These are phyloP conservation scores for Sisyra nigra DNA, from an alignment of 2,888 invertebrate genomes.

Conservation along the genomic window DNA sequence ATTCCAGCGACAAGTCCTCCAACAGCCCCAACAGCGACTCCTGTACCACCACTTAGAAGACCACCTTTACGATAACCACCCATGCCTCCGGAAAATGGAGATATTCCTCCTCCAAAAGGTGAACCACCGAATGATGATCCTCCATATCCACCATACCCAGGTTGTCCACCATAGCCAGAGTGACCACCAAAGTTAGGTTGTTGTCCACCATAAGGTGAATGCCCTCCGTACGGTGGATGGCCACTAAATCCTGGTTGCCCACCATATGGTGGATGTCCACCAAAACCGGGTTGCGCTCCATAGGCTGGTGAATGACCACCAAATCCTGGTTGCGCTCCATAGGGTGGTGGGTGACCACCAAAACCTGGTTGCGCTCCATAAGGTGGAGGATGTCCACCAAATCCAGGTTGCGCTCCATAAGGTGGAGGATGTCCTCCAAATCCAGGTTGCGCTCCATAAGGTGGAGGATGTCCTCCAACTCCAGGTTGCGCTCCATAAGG, in stretches of 20 bases:
- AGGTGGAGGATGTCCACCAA: too few species aligned
- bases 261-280: background rate
- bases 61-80: background rate
- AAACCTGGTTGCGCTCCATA: too few species aligned
- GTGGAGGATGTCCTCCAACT: too few species aligned
- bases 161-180: background rate
- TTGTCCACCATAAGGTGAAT: background rate
- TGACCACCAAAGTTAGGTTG: background rate
- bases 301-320: constrained; percentile 4
- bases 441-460: too few species aligned
- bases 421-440: constrained; percentile 1
- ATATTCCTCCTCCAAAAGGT: background rate
- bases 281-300: background rate
- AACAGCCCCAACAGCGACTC: constrained; percentile 1
- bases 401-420: background rate
- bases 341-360: too few species aligned
- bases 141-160: constrained; percentile 12
- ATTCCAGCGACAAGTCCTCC: constrained; percentile 5
- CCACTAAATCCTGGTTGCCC: constrained; percentile 6
- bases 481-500: constrained; percentile 1
- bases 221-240: constrained; percentile 1
- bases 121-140: constrained; percentile 6
- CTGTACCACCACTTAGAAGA: constrained; percentile 1
- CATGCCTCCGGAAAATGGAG: constrained; percentile 5
- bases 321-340: background rate